phyloP scores from a whole-genome alignment of 2,113 vertebrate species.

The Pygoscelis antarcticus region DNA sequence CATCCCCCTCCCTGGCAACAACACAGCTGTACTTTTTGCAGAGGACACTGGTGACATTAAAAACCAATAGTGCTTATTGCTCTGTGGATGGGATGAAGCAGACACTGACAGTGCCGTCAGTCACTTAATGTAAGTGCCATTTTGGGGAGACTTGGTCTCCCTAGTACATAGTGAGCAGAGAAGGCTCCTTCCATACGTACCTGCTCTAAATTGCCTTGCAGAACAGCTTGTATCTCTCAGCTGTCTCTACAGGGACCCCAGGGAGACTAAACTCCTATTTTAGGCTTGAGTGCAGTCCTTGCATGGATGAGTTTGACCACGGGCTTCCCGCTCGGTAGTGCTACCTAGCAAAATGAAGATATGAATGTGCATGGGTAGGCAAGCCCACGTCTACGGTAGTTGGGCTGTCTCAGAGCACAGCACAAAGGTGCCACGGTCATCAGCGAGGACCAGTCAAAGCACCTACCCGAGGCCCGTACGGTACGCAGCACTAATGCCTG shows the following conservation, averaged over 20 bases:
- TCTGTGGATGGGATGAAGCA: neutral
- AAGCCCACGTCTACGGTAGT: neutral
- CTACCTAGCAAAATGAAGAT: neutral
- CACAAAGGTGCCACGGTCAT: neutral
- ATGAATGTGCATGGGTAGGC: no score
- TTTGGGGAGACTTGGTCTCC: neutral
- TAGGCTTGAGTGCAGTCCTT: neutral
- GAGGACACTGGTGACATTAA: neutral
- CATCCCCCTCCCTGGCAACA: neutral
- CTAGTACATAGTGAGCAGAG: neutral
- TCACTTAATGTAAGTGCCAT: neutral
- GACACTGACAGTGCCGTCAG: no score
- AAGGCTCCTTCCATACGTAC: neutral
- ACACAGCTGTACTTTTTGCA: neutral
- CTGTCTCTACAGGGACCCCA: neutral
- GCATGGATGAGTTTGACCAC: neutral
- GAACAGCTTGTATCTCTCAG: neutral
- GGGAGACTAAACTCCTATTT: neutral
- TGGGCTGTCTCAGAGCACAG: neutral
- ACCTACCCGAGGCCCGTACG: accelerated
- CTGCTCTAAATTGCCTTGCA: neutral
- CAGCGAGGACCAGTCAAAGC: neutral
- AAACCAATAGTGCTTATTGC: neutral
- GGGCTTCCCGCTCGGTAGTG: neutral
- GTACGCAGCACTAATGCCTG: no score